Evolutionary conservation across 2,888 invertebrate species (phyloP), one percentile per base, ranked within the genome.

Genomic region (Sabellastarte sp.): DNA sequence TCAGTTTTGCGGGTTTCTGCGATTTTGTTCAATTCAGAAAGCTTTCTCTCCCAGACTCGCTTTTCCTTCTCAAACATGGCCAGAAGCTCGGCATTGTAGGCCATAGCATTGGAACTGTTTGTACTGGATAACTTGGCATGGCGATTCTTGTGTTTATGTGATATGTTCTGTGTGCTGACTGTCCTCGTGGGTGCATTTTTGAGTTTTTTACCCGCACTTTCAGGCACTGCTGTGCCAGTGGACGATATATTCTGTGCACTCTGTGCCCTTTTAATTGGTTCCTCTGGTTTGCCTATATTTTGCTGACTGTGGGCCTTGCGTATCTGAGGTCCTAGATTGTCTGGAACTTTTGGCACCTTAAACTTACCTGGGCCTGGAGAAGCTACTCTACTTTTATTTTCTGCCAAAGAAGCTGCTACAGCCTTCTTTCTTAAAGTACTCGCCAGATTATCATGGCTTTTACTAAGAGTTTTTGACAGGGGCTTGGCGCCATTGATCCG

Each of bases 11-110:
- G 77, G 61, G 72, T 74, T 69, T 86, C 85, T n/a, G 63, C 59
- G 32, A 31, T 76, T 67, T 83, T 82, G 29, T 84, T 82, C 62
- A 85, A 75, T 66, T 85, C 85, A 0, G 84, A 84, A 30, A 86
- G 81, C 63, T 83, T 77, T 33, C 78, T 74, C 68, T 86, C 85
- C 60, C 84, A 73, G 30, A 69, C 72, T 63, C 77, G 79, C 67
- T 84, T 84, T 62, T 85, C 84, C 64, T 81, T 82, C 64, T 85
- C 83, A 74, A 85, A 81, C 61, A 78, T 82, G 31, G 82, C 82
- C 59, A 82, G 70, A 31, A 83, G 74, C 68, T 82, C 83, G 3
- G 81, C 83, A 73, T 83, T 83, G 66, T 82, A 82, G 3, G 81
- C 80, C 80, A 83, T 80, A 26, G 80, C 79, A 65, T 79, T 80